phyloP scores from a whole-genome alignment of 37 sponge, comb jelly and placozoan genomes.

The Oscarella lobularis region DNA sequence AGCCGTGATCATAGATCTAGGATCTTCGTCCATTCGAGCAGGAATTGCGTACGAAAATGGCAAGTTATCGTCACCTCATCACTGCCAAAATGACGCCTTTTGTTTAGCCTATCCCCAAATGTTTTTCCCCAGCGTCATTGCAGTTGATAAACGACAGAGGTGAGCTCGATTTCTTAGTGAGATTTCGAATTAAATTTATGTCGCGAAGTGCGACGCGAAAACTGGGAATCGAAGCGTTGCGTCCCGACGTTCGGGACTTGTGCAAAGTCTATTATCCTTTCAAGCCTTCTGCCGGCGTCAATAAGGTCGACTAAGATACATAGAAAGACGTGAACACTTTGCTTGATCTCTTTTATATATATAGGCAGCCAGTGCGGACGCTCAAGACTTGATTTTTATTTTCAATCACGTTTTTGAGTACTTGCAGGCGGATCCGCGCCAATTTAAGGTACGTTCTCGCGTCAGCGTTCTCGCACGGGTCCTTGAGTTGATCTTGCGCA shows the following conservation, averaged over 20 bases:
- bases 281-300: background rate
- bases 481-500: background rate
- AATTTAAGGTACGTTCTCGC: background rate
- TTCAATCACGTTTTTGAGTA: background rate
- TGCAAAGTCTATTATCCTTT: background rate
- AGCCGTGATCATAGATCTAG: constrained; percentile 40
- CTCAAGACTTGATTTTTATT: background rate
- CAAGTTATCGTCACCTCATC: too few relatives aligned
- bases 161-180: background rate
- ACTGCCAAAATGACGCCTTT: too few relatives aligned
- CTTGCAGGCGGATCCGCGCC: background rate
- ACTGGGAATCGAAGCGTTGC: background rate
- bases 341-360: background rate
- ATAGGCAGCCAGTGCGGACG: background rate
- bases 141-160: constrained; percentile 14
- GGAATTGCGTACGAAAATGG: constrained; percentile 37
- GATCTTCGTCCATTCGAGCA: constrained; percentile 56
- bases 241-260: background rate
- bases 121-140: constrained; percentile 63
- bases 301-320: background rate
- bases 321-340: background rate
- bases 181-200: background rate
- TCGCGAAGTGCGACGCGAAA: background rate
- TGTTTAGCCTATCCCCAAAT: constrained; percentile 49
- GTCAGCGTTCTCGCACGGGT: background rate